Evolutionary conservation across 2,113 vertebrate species (phyloP).

Genomic region (Verasper variegatus): DNA sequence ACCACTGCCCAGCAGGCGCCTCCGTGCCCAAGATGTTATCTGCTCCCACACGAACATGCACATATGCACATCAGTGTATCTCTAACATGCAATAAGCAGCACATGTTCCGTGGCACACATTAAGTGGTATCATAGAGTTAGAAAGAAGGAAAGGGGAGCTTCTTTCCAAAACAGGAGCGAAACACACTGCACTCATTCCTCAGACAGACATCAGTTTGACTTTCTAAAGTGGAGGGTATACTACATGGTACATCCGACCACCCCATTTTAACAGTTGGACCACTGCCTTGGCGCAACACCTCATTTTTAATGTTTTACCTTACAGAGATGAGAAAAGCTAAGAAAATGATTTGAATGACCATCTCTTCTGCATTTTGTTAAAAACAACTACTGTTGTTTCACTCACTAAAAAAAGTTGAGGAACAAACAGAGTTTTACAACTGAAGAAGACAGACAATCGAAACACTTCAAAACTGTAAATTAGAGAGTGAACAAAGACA

Average conservation of each 20-base stretch:
- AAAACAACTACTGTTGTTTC: not conserved
- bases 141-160: not conserved
- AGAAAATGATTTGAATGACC: too few species aligned
- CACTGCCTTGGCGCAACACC: not conserved
- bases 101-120: conserved; percentile 48
- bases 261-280: conserved; percentile 22
- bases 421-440: too few species aligned
- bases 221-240: conserved; percentile 5
- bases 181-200: conserved; percentile 24
- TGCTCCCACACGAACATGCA: conserved; percentile 44
- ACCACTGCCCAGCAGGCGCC: conserved; percentile 72
- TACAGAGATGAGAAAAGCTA: not conserved
- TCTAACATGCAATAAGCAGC: conserved; percentile 52
- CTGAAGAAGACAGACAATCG: not conserved
- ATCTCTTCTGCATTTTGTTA: not conserved
- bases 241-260: conserved; percentile 40
- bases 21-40: conserved; percentile 75
- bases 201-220: conserved; percentile 15
- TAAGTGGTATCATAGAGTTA: conserved; percentile 43
- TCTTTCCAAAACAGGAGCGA: conserved; percentile 9
- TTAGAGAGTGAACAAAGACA: too few species aligned
- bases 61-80: conserved; percentile 19
- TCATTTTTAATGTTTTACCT: not conserved
- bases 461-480: too few species aligned
- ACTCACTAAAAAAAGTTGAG: conserved; percentile 2